Base-by-base conservation (phyloP, 2,113 vertebrate genomes). In the Choloepus hoffmanni region DNA sequence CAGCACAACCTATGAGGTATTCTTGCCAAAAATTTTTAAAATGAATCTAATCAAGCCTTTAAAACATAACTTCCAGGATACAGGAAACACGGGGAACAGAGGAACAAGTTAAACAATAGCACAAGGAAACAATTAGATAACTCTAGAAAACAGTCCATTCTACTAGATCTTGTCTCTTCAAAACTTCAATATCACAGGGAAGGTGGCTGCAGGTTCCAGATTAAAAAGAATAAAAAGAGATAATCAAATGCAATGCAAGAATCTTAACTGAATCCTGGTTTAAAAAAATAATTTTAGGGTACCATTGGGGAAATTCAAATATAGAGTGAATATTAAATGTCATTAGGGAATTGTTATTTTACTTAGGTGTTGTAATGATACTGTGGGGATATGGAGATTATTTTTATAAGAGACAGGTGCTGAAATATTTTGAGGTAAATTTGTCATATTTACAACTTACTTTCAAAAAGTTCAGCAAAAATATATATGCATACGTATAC, bases 161-260 rank as follows among this genome's bases (percentile, higher is more conserved):
- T 78, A 89, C 21, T 89, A 94, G 77, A 82, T 62, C 72, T 88
- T 16, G 33, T 90, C 65, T 90, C 83, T n/a, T 70, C 45, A 92
- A 92, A 73, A 91, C 62, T 90, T 48, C 55, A 92, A 2, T 76
- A 63, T 60, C 78, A 73, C 28, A 11, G 16, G 9, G 4, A 58
- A 24, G n/a, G 10, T 45, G 28, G 26, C 18, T 70, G 53, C 53
- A 55, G 18, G 86, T 87, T 89, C 83, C 74, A 65, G 26, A 79
- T 67, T 86, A 77, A 82, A 76, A 84, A 28, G 73, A 94, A 43
- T 73, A 72, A 85, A 60, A 91, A 78, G 53, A 91, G 30, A 83
- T 60, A 76, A 92, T 60, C 36, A 96, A 93, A 84, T 76, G 65
- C 87, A 82, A 92, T 76, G 50, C 18, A 89, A 96, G 93, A 92